phyloP scores from a whole-genome alignment of 2,113 vertebrate genomes.

The Sylvicapra grimmia region DNA sequence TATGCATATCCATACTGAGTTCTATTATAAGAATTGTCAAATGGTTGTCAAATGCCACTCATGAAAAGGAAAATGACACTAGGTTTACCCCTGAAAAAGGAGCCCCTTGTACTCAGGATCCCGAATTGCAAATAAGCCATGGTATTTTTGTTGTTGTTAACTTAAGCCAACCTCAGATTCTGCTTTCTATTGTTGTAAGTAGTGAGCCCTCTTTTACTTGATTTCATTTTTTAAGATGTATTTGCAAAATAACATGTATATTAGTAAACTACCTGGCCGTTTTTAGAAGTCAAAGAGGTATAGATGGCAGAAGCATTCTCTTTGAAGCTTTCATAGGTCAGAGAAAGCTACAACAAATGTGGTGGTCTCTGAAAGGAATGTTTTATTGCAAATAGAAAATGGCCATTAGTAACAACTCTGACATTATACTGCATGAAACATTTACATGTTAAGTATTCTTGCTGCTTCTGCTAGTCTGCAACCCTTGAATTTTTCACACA shows the following conservation, averaged over 20 bases:
- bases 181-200: background rate
- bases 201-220: background rate
- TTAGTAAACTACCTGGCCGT: background rate
- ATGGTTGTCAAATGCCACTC: background rate
- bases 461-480: background rate
- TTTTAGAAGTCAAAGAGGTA: background rate
- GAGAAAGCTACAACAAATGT: background rate
- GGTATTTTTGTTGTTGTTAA: background rate
- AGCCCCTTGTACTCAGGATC: background rate
- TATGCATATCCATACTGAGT: background rate
- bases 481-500: slow-evolving; percentile 37
- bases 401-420: background rate
- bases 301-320: too few relatives aligned
- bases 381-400: background rate
- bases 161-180: background rate
- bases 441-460: background rate
- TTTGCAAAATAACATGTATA: background rate
- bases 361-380: background rate
- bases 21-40: background rate
- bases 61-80: background rate
- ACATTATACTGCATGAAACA: background rate
- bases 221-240: background rate
- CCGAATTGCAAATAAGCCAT: background rate
- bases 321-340: background rate
- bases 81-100: background rate